phyloP scores from a whole-genome alignment of 35 echinoderm and acorn worm species.

The Lytechinus variegatus region DNA sequence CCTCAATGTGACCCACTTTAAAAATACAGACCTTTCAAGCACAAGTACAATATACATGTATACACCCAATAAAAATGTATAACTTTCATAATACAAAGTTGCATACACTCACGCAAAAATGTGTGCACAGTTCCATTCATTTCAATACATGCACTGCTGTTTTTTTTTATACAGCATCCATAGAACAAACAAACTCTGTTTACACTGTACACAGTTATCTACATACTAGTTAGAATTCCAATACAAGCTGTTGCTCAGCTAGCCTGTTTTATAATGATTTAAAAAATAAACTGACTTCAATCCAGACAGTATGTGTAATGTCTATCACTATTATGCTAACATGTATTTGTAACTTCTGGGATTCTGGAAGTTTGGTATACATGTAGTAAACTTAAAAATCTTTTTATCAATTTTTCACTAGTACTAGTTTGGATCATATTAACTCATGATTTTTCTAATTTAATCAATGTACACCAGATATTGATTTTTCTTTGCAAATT shows the following conservation, averaged over 20 bases:
- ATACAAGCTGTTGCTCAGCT: not conserved
- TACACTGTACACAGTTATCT: conserved; percentile 13
- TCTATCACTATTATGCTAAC: no score
- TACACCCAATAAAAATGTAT: not conserved
- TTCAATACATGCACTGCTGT: not conserved
- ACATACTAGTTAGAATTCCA: not conserved
- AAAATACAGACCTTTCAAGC: not conserved
- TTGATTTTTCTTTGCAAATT: no score
- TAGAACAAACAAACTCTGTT: not conserved
- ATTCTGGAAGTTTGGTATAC: no score
- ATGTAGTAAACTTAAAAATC: no score
- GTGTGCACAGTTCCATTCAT: not conserved
- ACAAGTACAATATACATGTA: not conserved
- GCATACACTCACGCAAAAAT: not conserved
- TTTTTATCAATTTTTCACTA: no score
- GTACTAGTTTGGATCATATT: no score
- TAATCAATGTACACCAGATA: no score
- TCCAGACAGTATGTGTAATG: not conserved
- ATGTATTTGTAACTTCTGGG: no score
- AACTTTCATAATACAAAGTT: not conserved
- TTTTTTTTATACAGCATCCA: not conserved
- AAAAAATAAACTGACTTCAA: not conserved
- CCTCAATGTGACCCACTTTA: conserved; percentile 33
- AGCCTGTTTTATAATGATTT: not conserved
- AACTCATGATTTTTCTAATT: no score